A percentile compares a stretch with the other conserved stretches of the same genome.
These are phyloP conservation scores for Coelinius sp. DNA, from an alignment of 2,888 invertebrate genomes.

Conservation along the genomic window DNA sequence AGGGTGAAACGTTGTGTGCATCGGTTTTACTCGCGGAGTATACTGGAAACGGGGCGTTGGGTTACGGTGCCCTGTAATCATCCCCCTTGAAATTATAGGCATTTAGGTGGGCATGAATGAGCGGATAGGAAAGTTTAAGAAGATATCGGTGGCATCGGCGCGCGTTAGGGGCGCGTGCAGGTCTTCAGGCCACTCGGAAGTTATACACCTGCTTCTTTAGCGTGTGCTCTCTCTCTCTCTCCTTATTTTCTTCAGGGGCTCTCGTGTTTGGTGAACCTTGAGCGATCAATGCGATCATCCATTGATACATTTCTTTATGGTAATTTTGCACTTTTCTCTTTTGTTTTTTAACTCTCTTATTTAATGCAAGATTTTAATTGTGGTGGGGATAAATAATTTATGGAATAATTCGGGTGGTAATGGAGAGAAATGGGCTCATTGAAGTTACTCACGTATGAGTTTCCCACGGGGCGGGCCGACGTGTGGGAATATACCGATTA, in stretches of 20 bases:
- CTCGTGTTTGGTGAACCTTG: not conserved
- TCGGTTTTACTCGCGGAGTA: constrained; percentile 30
- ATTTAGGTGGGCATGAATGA: constrained; percentile 67
- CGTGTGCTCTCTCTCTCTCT: too few relatives aligned
- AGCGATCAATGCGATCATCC: constrained; percentile 14
- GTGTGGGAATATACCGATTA: constrained; percentile 68
- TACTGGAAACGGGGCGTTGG: constrained; percentile 54
- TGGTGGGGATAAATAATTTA: constrained; percentile 19
- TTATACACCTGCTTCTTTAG: constrained; percentile 34
- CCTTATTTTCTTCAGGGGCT: not conserved
- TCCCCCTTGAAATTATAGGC: constrained; percentile 66
- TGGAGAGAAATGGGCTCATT: not conserved
- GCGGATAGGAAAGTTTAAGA: constrained; percentile 65
- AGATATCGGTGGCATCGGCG: constrained; percentile 64
- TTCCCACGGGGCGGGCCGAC: constrained; percentile 67
- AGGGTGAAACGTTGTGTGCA: constrained; percentile 42
- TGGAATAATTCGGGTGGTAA: constrained; percentile 1
- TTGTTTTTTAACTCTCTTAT: not conserved
- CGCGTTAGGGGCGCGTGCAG: constrained; percentile 63
- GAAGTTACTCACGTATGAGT: constrained; percentile 66
- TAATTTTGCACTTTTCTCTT: constrained; percentile 28
- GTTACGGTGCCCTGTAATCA: constrained; percentile 68
- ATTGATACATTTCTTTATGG: constrained; percentile 2
- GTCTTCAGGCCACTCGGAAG: constrained; percentile 53
- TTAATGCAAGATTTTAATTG: not conserved